A percentile compares a stretch with the other conserved stretches of the same genome.
phyloP scores from a whole-genome alignment of 2,797 vertebrate species.

The Podargus strigoides region DNA sequence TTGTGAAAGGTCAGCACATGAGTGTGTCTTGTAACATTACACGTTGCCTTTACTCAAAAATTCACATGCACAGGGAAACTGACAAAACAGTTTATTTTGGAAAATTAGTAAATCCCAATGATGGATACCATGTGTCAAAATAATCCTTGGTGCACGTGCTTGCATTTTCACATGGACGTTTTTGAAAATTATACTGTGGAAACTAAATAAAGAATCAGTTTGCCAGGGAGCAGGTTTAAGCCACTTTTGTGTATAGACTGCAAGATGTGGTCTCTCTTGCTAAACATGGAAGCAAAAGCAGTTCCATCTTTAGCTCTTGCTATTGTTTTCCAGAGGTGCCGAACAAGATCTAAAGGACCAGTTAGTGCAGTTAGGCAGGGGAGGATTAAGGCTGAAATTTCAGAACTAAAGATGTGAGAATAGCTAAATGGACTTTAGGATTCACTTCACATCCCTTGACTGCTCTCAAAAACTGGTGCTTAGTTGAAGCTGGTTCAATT shows the following conservation, averaged over 20 bases:
- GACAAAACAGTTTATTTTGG: conserved; percentile 61
- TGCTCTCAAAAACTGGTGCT: neutral
- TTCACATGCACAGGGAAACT: conserved; percentile 22
- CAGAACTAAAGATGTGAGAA: neutral
- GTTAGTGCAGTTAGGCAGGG: neutral
- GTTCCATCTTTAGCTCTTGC: neutral
- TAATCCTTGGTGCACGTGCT: conserved; percentile 42
- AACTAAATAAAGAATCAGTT: neutral
- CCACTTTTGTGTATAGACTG: neutral
- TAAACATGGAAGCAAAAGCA: neutral
- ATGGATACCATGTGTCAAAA: conserved; percentile 66
- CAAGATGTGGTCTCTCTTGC: neutral
- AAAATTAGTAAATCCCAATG: conserved; percentile 60
- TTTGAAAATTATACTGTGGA: conserved; percentile 25
- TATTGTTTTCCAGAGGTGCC: neutral
- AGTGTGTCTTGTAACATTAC: conserved; percentile 15
- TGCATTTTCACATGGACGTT: neutral
- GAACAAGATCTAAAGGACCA: neutral
- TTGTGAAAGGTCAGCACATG: neutral
- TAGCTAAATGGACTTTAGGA: neutral
- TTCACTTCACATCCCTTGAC: neutral
- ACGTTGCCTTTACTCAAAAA: conserved; percentile 11
- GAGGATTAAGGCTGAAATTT: neutral
- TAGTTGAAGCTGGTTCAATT: neutral
- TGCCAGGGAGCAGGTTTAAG: neutral